A percentile compares a stretch with the other conserved stretches of the same genome.
phyloP scores from a whole-genome alignment of 2,888 invertebrate species.

The Tanypteryx hageni region DNA sequence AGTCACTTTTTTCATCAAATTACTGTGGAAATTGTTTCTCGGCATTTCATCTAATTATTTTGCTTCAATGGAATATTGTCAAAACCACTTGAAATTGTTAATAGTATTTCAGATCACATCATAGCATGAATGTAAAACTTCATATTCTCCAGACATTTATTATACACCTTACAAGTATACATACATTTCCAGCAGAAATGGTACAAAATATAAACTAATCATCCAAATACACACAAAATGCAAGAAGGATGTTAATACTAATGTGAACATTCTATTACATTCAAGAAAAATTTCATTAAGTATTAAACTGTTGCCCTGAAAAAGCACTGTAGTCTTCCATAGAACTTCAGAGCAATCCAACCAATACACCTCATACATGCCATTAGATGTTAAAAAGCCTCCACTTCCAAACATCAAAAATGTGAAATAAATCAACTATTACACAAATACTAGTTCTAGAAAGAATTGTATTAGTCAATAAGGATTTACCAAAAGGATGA shows the following conservation, averaged over 20 bases:
- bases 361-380: conserved; percentile 54
- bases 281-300: background rate
- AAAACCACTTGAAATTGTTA: no score
- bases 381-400: conserved; percentile 62
- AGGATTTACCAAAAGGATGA: background rate
- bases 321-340: conserved; percentile 23
- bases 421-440: background rate
- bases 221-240: conserved; percentile 17
- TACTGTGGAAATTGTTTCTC: no score
- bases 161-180: background rate
- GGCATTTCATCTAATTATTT: no score
- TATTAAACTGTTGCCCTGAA: background rate
- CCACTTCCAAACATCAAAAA: conserved; percentile 34
- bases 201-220: background rate
- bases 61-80: no score
- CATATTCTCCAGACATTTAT: background rate
- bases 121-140: no score
- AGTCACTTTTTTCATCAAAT: no score
- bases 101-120: no score
- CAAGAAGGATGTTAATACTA: background rate
- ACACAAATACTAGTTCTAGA: conserved; percentile 26
- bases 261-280: background rate
- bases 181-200: background rate
- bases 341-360: conserved; percentile 33
- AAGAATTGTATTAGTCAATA: conserved; percentile 41